These are phyloP conservation scores for Australoheros facetus DNA, from an alignment of 2,797 vertebrate genomes.

Conservation along the genomic window DNA sequence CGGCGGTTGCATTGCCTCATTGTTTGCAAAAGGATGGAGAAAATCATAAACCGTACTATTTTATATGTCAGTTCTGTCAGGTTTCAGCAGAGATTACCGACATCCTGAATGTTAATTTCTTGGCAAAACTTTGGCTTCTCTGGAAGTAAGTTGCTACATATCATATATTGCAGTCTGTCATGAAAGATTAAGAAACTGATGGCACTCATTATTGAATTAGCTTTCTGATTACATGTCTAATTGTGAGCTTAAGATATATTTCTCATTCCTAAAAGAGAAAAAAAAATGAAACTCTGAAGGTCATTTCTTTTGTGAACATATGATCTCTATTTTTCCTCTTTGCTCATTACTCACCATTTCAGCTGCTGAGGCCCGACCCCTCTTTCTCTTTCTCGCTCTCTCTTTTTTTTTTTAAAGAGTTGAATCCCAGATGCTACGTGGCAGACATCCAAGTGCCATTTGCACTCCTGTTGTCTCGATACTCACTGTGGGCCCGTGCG, in stretches of 20 bases:
- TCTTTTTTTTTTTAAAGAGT: neutral
- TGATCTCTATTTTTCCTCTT: conserved; percentile 3
- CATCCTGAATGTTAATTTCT: neutral
- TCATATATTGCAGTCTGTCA: conserved; percentile 3
- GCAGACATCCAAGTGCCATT: conserved; percentile 54
- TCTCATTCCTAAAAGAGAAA: conserved; percentile 3
- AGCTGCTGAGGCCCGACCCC: conserved; percentile 5
- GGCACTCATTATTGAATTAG: conserved; percentile 11
- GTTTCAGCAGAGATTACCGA: neutral
- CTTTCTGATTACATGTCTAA: conserved; percentile 24
- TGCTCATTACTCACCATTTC: conserved; percentile 25
- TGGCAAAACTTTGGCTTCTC: neutral
- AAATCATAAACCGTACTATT: neutral
- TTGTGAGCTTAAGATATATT: conserved; percentile 24
- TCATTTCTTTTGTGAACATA: neutral
- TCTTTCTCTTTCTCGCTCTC: neutral
- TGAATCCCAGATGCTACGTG: conserved; percentile 49
- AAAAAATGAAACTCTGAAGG: neutral
- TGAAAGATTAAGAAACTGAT: conserved; percentile 12
- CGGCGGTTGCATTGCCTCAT: neutral
- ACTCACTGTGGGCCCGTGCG: conserved; percentile 14
- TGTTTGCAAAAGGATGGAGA: neutral
- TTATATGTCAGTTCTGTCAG: neutral
- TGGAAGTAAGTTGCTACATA: neutral
- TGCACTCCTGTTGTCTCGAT: conserved; percentile 42